Conservation (phyloP, 2,888 invertebrate species). For the Harpalus rufipes region DNA sequence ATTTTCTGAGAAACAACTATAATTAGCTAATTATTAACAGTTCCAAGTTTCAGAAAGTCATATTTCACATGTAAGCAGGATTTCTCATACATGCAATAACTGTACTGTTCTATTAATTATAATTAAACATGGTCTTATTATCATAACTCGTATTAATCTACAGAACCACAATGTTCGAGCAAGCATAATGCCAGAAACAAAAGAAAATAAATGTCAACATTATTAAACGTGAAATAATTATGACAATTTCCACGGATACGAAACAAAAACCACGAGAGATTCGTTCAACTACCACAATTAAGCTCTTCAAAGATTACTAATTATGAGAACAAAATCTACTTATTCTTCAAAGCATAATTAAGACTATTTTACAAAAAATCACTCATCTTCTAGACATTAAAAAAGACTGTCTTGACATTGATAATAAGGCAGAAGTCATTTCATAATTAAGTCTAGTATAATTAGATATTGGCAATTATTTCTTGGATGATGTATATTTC, state of each 20-base stretch:
- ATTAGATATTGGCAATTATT: too few species aligned
- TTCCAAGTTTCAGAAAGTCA: not conserved
- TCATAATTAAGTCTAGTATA: too few species aligned
- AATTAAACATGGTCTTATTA: constrained; percentile 47
- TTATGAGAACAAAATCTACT: constrained; percentile 46
- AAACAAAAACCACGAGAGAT: constrained; percentile 41
- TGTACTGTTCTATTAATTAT: constrained; percentile 19
- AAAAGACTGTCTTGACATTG: not conserved
- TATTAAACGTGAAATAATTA: constrained; percentile 46
- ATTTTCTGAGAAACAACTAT: not conserved
- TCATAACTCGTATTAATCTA: constrained; percentile 47
- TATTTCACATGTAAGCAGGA: not conserved
- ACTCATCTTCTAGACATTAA: not conserved
- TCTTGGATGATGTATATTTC: too few species aligned
- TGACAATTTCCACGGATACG: constrained; percentile 46
- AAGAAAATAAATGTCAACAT: constrained; percentile 52
- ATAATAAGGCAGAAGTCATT: not conserved
- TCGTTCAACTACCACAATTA: constrained; percentile 48
- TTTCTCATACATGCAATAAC: constrained; percentile 26
- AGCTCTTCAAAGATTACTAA: constrained; percentile 42
- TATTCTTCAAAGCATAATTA: constrained; percentile 37
- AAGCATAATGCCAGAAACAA: constrained; percentile 30
- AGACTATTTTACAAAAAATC: constrained; percentile 17
- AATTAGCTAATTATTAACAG: constrained; percentile 6
- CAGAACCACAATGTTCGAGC: constrained; percentile 17